Percentiles rank a stretch among this genome's conserved stretches.
Evolutionary conservation across 1,140 invertebrate species (phyloP).

Genomic region (Andricus grossulariae): DNA sequence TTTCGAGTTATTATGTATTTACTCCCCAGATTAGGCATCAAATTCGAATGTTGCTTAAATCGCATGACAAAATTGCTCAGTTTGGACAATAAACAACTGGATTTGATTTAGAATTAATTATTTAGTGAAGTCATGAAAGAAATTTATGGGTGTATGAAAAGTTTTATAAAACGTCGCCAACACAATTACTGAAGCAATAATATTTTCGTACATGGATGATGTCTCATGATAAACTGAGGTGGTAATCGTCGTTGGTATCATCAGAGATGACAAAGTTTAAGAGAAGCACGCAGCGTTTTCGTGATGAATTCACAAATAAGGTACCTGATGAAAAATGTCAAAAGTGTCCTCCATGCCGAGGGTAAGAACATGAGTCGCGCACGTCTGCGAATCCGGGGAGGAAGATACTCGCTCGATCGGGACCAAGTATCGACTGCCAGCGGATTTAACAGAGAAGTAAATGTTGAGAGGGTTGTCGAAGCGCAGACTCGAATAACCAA

Average conservation of each 20-base stretch:
- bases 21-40: too few relatives aligned
- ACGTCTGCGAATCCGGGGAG: neutral
- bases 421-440: constrained; percentile 58
- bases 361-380: constrained; percentile 23
- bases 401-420: constrained; percentile 33
- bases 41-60: too few relatives aligned
- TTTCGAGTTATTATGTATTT: too few relatives aligned
- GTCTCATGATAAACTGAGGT: neutral
- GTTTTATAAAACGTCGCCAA: neutral
- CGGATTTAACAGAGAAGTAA: constrained; percentile 31
- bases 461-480: constrained; percentile 37
- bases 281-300: neutral
- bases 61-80: too few relatives aligned
- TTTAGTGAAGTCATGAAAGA: too few relatives aligned
- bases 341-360: constrained; percentile 13
- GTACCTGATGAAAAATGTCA: constrained; percentile 22
- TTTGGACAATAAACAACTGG: too few relatives aligned
- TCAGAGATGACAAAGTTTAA: constrained; percentile 1
- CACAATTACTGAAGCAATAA: neutral
- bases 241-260: neutral
- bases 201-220: neutral
- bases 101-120: too few relatives aligned
- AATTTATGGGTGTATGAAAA: neutral
- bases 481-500: constrained; percentile 53
- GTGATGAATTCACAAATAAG: neutral